These are phyloP conservation scores for Bombus picipes DNA, from an alignment of 1,140 invertebrate genomes.

Conservation along the genomic window DNA sequence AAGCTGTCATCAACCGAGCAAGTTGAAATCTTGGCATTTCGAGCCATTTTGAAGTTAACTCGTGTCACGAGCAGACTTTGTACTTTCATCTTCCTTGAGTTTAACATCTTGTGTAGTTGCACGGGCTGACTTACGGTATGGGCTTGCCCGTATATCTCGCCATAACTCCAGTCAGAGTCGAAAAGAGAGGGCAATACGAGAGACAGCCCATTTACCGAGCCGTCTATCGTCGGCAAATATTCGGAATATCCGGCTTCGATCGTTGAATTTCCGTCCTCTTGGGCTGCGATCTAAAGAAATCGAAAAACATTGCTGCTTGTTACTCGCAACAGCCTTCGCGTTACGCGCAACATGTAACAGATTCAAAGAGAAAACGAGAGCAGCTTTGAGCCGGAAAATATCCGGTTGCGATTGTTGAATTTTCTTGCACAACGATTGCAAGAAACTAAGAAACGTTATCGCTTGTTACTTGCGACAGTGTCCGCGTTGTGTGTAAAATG, in stretches of 20 bases:
- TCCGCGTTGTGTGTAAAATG: no score
- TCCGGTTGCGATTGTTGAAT: no score
- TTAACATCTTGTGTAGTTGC: conserved; percentile 40
- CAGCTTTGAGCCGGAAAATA: neutral
- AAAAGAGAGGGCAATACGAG: neutral
- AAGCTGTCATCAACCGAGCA: conserved; percentile 29
- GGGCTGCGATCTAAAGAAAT: neutral
- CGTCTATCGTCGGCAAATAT: conserved; percentile 21
- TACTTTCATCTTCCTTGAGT: conserved; percentile 58
- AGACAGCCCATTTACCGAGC: conserved; percentile 30
- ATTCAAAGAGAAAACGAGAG: neutral
- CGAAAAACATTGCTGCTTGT: neutral
- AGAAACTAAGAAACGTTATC: no score
- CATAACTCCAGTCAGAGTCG: conserved; percentile 1
- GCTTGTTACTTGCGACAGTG: no score
- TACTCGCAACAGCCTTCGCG: neutral
- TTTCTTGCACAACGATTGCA: no score
- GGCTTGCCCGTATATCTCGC: conserved; percentile 1
- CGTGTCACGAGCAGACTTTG: conserved; percentile 48
- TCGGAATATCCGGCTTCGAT: conserved; percentile 12
- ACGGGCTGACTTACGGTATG: neutral
- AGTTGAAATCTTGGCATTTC: conserved; percentile 13
- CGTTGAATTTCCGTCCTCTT: conserved; percentile 29
- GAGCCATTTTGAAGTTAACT: conserved; percentile 50
- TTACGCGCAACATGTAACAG: neutral